A percentile compares a stretch with the other conserved stretches of the same genome.
phyloP scores from a whole-genome alignment of 1,140 invertebrate genomes.

The Panagrolaimus sp. region DNA sequence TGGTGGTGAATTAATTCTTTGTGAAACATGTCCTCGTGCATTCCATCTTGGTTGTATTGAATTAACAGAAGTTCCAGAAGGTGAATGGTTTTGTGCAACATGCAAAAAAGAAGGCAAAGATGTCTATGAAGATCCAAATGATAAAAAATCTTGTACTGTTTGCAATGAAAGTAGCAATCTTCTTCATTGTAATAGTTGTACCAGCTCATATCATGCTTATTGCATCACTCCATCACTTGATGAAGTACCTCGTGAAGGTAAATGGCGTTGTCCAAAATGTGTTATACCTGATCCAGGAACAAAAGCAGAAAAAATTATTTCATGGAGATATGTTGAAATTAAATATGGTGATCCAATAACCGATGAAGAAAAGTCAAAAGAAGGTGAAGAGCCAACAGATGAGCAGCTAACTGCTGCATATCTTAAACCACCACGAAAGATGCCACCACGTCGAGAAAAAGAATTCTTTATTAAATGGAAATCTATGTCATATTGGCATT shows the following conservation, averaged over 20 bases:
- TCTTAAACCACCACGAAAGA: conserved; percentile 46
- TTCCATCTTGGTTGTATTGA: conserved; percentile 97
- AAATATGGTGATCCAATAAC: conserved; percentile 49
- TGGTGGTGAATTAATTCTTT: conserved; percentile 98
- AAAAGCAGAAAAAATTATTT: conserved; percentile 87
- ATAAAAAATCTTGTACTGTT: conserved; percentile 65
- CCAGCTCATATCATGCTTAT: conserved; percentile 92
- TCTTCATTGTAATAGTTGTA: conserved; percentile 92
- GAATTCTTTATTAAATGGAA: conserved; percentile 98
- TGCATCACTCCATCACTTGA: conserved; percentile 90
- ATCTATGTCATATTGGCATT: conserved; percentile 96
- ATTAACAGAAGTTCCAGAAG: conserved; percentile 87
- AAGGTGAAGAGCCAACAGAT: conserved; percentile 33
- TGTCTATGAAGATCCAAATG: conserved; percentile 22
- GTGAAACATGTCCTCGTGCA: conserved; percentile 94
- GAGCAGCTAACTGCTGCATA: conserved; percentile 51
- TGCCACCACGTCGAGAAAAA: conserved; percentile 64
- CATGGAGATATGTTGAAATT: conserved; percentile 71
- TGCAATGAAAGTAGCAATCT: conserved; percentile 90
- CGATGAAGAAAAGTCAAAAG: conserved; percentile 63
- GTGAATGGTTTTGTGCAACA: conserved; percentile 98
- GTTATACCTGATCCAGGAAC: conserved; percentile 75
- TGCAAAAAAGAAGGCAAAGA: conserved; percentile 65
- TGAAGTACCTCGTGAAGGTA: conserved; percentile 67
- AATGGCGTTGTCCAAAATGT: conserved; percentile 97